These are phyloP conservation scores for Odocoileus virginianus DNA, from an alignment of 2,113 vertebrate species.

Conservation along the genomic window DNA sequence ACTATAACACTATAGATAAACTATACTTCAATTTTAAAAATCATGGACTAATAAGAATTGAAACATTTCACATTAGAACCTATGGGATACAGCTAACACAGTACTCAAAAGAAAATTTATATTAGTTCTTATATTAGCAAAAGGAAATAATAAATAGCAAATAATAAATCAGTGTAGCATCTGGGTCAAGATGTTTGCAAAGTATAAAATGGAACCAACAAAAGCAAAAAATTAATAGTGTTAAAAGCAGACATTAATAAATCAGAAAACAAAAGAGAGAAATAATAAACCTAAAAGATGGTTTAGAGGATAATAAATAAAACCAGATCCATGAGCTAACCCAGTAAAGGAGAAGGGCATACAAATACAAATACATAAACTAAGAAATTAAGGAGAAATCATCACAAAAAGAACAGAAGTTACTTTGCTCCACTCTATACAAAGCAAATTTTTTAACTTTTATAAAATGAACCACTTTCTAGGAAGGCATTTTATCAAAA, in stretches of 20 bases:
- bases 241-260: background rate
- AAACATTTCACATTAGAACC: background rate
- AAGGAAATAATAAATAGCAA: background rate
- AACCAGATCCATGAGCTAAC: background rate
- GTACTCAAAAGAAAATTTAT: background rate
- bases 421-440: background rate
- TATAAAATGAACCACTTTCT: background rate
- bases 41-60: background rate
- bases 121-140: background rate
- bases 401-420: background rate
- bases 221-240: background rate
- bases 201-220: background rate
- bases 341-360: background rate
- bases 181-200: background rate
- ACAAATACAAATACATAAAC: background rate
- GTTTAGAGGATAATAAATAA: background rate
- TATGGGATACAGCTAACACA: background rate
- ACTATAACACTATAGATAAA: background rate
- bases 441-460: background rate
- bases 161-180: background rate
- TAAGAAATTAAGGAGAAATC: background rate
- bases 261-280: background rate
- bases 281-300: background rate
- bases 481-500: background rate
- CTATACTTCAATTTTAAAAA: background rate